Evolutionary conservation across 2,888 invertebrate species (phyloP).

Genomic region (Eustalomyia histrio): DNA sequence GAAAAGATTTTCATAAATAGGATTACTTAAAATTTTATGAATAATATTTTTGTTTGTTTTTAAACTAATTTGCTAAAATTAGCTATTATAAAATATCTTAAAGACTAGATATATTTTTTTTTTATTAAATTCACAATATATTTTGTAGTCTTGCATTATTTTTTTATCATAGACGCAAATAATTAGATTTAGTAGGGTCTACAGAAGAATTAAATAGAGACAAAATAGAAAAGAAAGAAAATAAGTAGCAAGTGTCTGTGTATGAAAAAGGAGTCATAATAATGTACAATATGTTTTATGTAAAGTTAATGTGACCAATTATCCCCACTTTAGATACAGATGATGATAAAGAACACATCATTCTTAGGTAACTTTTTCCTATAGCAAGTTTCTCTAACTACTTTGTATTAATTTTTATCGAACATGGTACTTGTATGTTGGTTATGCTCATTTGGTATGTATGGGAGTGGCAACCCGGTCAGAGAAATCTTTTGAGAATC

Average conservation of each 20-base stretch:
- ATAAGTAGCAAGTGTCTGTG: neutral
- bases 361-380: too few species aligned
- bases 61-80: neutral
- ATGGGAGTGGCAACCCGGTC: too few species aligned
- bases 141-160: neutral
- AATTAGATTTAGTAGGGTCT: slow-evolving; percentile 50
- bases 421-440: too few species aligned
- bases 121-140: neutral
- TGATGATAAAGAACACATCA: too few species aligned
- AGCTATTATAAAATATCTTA: neutral
- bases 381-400: too few species aligned
- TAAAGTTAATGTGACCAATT: too few species aligned
- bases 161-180: slow-evolving; percentile 29
- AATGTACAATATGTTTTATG: too few species aligned
- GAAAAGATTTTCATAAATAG: neutral
- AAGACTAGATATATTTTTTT: neutral
- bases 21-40: neutral
- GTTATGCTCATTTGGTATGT: too few species aligned
- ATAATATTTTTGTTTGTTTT: neutral
- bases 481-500: too few species aligned
- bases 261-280: too few species aligned
- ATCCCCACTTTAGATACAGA: too few species aligned
- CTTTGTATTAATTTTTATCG: too few species aligned
- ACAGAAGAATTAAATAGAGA: neutral
- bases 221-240: neutral